These are phyloP conservation scores for Fabriciana adippe DNA, from an alignment of 2,888 invertebrate genomes.

Conservation along the genomic window DNA sequence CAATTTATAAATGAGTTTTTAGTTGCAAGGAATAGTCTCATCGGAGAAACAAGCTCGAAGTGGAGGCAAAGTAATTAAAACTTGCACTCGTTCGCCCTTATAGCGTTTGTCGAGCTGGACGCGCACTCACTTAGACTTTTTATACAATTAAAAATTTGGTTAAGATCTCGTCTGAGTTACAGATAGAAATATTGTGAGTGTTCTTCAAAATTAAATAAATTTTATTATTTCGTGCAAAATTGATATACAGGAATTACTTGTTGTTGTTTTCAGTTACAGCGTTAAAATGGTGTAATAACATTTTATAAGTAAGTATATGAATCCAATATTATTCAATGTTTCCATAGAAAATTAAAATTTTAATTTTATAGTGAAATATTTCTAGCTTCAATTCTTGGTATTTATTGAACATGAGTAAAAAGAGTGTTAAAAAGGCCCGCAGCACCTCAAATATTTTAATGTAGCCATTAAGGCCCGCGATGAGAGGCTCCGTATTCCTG, in stretches of 20 bases:
- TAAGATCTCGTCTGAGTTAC: constrained; percentile 5
- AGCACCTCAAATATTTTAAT: constrained; percentile 59
- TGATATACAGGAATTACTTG: neutral
- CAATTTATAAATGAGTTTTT: constrained; percentile 70
- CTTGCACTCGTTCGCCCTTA: constrained; percentile 53
- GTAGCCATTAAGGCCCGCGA: constrained; percentile 58
- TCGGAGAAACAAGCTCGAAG: constrained; percentile 64
- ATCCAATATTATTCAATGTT: neutral
- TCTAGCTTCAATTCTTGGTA: neutral
- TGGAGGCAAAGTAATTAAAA: constrained; percentile 76
- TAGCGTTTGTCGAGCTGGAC: constrained; percentile 45
- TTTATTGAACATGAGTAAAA: constrained; percentile 44
- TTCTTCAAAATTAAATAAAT: neutral
- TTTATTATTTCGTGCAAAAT: neutral
- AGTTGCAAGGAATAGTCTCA: constrained; percentile 67
- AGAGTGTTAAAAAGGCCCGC: constrained; percentile 44
- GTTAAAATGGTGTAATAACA: too few species aligned
- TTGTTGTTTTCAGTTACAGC: too few species aligned
- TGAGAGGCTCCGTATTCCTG: constrained; percentile 59
- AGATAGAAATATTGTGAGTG: neutral
- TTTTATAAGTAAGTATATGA: neutral
- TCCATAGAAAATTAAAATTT: neutral
- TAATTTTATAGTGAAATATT: neutral
- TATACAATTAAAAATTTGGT: constrained; percentile 24
- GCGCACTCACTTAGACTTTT: constrained; percentile 36